Conservation (phyloP, 2,113 vertebrate species). For the Pachypanchax playfairii region DNA sequence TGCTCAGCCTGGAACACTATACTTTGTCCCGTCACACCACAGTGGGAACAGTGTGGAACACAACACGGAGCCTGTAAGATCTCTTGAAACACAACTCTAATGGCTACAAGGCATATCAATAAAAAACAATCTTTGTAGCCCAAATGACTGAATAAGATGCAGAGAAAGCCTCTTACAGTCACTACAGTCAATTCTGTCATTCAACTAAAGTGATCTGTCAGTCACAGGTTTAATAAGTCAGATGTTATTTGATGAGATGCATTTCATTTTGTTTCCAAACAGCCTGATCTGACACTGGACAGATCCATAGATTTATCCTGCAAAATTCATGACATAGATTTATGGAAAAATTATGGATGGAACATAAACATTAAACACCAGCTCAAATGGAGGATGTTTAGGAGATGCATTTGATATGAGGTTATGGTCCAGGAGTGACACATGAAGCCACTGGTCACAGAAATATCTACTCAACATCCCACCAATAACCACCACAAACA, state of each 20-base stretch:
- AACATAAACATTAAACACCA: slow-evolving; percentile 1
- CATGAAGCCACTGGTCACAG: slow-evolving; percentile 46
- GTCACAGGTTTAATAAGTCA: slow-evolving; percentile 1
- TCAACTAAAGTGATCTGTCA: neutral
- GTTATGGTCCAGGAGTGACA: slow-evolving; percentile 29
- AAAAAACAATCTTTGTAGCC: neutral
- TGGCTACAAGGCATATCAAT: neutral
- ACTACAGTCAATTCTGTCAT: neutral
- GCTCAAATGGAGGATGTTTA: slow-evolving; percentile 9
- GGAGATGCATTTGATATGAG: slow-evolving; percentile 3
- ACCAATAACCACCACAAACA: slow-evolving; percentile 43
- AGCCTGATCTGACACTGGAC: too few species aligned
- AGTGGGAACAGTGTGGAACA: slow-evolving; percentile 3
- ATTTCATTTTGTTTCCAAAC: slow-evolving; percentile 12
- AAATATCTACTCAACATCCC: slow-evolving; percentile 65
- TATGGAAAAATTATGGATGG: slow-evolving; percentile 4
- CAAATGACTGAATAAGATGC: neutral
- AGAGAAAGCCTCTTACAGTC: neutral
- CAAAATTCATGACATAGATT: slow-evolving; percentile 5
- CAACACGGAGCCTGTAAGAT: neutral
- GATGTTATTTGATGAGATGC: neutral
- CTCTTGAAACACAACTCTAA: slow-evolving; percentile 7
- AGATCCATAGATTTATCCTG: neutral
- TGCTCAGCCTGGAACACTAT: slow-evolving; percentile 19
- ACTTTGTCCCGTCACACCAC: slow-evolving; percentile 42